Conservation (phyloP, 2,797 vertebrate species). For the Xyrichtys novacula region DNA sequence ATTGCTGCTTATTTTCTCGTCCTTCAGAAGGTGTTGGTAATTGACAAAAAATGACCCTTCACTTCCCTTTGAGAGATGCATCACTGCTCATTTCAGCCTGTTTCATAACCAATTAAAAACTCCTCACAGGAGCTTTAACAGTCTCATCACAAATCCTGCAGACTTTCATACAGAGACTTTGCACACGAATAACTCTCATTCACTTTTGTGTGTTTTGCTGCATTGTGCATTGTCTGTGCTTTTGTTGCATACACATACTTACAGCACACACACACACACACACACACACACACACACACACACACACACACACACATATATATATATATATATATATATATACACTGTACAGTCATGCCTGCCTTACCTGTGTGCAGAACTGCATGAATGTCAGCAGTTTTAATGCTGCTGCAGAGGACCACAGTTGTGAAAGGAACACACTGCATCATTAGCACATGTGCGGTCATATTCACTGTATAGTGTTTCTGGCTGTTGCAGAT, state of each 20-base stretch:
- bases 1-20: no score
- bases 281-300: no score
- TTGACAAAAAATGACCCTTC: no score
- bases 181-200: not conserved
- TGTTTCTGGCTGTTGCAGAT: not conserved
- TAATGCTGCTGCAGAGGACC: conserved; percentile 7
- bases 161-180: not conserved
- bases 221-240: not conserved
- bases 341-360: no score
- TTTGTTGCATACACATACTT: no score
- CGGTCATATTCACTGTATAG: not conserved
- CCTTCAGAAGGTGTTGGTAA: no score
- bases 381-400: conserved; percentile 21
- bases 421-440: not conserved
- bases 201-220: not conserved
- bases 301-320: not conserved
- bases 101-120: no score
- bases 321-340: not conserved
- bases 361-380: conserved; percentile 4
- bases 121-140: no score
- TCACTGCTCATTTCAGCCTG: no score
- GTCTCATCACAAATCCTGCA: no score
- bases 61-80: no score
- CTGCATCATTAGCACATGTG: conserved; percentile 10
- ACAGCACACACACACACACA: no score